Percentiles rank a stretch among this genome's conserved stretches.
Conservation (phyloP, 2,113 vertebrate species). For the Megatriorchis doriae region DNA sequence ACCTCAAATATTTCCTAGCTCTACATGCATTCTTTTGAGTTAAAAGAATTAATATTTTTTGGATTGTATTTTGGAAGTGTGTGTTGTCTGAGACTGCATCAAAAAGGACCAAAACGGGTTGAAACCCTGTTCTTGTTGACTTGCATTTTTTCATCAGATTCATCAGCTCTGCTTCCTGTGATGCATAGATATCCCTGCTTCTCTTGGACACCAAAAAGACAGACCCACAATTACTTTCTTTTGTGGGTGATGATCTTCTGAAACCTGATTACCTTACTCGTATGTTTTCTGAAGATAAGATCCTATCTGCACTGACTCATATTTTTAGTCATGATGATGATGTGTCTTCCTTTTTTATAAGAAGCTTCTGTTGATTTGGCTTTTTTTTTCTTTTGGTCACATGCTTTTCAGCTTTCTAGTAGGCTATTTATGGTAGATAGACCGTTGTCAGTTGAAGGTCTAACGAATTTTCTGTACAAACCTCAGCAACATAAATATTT, state of each 20-base stretch:
- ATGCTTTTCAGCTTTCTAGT: background rate
- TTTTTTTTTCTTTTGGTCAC: background rate
- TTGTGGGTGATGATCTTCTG: background rate
- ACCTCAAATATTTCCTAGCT: background rate
- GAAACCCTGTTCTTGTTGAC: background rate
- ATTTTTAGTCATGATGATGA: background rate
- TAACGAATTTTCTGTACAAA: background rate
- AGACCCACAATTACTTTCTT: background rate
- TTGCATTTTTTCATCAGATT: background rate
- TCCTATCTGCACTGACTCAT: background rate
- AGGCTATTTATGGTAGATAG: background rate
- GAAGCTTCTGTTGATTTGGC: background rate
- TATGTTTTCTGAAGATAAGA: conserved; percentile 7
- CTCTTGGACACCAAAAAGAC: background rate
- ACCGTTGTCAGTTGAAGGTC: background rate
- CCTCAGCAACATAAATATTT: background rate
- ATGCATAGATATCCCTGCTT: background rate
- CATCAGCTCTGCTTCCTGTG: background rate
- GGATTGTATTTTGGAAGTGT: background rate
- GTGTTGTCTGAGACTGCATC: background rate
- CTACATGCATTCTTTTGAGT: background rate
- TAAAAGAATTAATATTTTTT: background rate
- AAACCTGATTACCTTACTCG: background rate
- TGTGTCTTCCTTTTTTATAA: background rate
- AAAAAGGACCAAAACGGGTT: background rate